These are phyloP conservation scores for Indicator maculatus DNA, from an alignment of 2,113 vertebrate species.

Conservation along the genomic window DNA sequence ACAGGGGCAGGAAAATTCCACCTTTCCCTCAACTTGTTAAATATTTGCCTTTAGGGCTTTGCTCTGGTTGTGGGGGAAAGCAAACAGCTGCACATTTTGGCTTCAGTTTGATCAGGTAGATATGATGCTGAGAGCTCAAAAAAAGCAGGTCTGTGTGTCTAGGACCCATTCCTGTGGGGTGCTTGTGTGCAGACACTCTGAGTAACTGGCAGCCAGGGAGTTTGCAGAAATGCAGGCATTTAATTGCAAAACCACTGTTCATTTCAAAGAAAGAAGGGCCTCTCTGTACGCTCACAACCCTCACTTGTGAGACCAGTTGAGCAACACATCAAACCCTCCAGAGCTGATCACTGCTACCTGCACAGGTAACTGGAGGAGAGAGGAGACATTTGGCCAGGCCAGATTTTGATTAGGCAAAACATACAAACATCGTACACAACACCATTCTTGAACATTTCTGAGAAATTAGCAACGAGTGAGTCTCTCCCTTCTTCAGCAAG, in stretches of 20 bases:
- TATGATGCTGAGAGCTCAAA: not conserved
- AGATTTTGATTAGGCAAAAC: not conserved
- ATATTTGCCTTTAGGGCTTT: slow-evolving; percentile 66
- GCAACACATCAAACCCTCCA: not conserved
- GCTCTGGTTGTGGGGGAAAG: not conserved
- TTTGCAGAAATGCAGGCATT: not conserved
- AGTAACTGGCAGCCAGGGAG: not conserved
- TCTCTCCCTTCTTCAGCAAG: not conserved
- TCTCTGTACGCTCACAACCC: not conserved
- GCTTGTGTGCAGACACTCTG: not conserved
- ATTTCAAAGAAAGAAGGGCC: not conserved
- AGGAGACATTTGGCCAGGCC: not conserved
- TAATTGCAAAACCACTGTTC: not conserved
- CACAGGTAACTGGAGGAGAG: not conserved
- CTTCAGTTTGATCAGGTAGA: not conserved
- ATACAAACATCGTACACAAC: not conserved
- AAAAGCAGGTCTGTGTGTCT: not conserved
- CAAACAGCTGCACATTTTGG: slow-evolving; percentile 31
- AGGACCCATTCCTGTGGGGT: not conserved
- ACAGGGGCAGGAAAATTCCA: slow-evolving; percentile 42
- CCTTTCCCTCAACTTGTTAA: slow-evolving; percentile 15
- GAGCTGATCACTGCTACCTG: not conserved
- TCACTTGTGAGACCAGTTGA: not conserved
- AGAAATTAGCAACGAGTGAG: not conserved
- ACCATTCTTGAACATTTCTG: not conserved